Evolutionary conservation across 2,113 vertebrate genomes (phyloP), one percentile per base, ranked within the genome.

Genomic region (Pseudopodoces humilis): DNA sequence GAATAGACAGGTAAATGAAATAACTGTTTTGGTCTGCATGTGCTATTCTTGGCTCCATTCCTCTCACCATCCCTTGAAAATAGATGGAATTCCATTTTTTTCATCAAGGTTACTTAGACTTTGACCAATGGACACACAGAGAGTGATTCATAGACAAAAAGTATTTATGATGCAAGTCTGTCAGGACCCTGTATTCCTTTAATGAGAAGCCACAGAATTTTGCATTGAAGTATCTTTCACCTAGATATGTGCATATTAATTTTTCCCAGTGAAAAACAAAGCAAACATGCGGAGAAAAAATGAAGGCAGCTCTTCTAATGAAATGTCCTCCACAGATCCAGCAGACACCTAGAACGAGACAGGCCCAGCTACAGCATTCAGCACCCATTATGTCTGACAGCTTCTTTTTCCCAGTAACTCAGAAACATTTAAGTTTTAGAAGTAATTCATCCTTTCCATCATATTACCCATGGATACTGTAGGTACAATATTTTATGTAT

Each of bases 91-190:
- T 58, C 14, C 33, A 87, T 37, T 93, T 85, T 93, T 85, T 82
- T 88, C 96, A 95, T 86, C 69, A 83, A 96, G 94, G 78, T 56
- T 62, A 77, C 52, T 53, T 30, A 67, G 69, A 95, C 53, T 90
- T 70, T 16, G 68, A 63, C 65, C 74, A 81, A 31, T 16, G 14
- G 79, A 93, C 31, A 79, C 7, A 52, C 10, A 67, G 44, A 85
- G 22, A 85, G 58, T 9, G 35, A 39, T 95, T 86, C 56, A 94
- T 4, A 93, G 58, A 87, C 39, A 89, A 92, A 72, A 87, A 8
- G 44, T 76, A 60, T 94, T 96, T 90, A 67, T 84, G 43, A 56
- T 60, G 6, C 37, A 88, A 60, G 6, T 18, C 52, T 74, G 33
- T n/a, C 77, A 25, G 35, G 37, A 75, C 12, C 10, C 20, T 43